Evolutionary conservation across 2,797 vertebrate species (phyloP), one percentile per base, ranked within the genome.

Genomic region (Clarias fuscus): DNA sequence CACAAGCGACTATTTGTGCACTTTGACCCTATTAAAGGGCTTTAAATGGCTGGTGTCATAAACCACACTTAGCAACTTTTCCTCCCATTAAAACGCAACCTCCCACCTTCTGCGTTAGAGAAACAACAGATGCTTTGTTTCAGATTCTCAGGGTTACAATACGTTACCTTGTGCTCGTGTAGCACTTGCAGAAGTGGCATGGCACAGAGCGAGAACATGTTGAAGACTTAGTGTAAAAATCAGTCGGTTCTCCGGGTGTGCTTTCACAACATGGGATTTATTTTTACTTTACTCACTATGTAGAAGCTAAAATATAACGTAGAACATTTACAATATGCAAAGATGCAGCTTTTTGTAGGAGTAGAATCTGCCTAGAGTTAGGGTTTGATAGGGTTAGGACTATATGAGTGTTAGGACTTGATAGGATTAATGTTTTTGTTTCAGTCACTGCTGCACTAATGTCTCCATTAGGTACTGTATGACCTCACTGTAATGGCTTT

Each of bases 81-180:
- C 75, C 83, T 89, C 85, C 30, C 22, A 62, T 80, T 43, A 79
- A 83, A 86, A 79, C 86, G 73, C 77, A 82, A 33, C 71, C 65
- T 85, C 77, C 84, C 40, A 71, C 43, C 81, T 65, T 22, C 67
- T 75, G 18, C 33, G 59, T 24, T 59, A 59, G 24, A 43, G 56
- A n/a, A 85, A 91, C 89, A 90, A 89, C 88, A 86, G 79, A 22
- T 33, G 33, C 84, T 58, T 82, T 89, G 86, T 89, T 86, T 81
- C 48, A 72, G 43, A 58, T 85, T 71, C 40, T 64, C 37, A 37
- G 17, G 14, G 65, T 82, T 85, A 85, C 80, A 86, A 65, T 83
- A 64, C 84, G 75, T 20, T 83, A 64, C 84, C 82, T 24, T 86
- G 84, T 76, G 77, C 80, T 88, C 22, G 76, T 71, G 76, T 43